phyloP scores from a whole-genome alignment of 2,113 vertebrate genomes.

The Shinisaurus crocodilurus region DNA sequence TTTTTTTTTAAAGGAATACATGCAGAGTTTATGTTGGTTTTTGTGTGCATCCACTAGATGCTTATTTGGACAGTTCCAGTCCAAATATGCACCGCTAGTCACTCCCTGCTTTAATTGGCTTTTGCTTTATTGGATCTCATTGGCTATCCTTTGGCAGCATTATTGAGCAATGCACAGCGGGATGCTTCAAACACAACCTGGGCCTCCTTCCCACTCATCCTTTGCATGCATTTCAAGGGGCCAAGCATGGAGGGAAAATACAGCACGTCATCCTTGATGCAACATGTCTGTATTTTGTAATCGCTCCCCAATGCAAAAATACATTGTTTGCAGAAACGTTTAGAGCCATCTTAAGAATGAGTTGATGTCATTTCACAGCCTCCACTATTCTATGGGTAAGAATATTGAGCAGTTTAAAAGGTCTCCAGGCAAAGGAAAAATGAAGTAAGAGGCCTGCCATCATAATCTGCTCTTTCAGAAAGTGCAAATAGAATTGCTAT shows the following conservation, averaged over 20 bases:
- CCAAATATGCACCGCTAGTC: constrained; percentile 40
- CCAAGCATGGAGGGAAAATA: not conserved
- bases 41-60: no score
- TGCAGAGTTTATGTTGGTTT: no score
- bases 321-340: not conserved
- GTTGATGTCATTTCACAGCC: not conserved
- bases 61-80: constrained; percentile 14
- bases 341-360: not conserved
- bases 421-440: not conserved
- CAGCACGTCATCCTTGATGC: no score
- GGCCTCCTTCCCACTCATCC: not conserved
- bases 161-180: not conserved
- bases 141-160: no score
- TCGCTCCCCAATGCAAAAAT: not conserved
- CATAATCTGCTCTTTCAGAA: not conserved
- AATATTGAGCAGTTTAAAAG: not conserved
- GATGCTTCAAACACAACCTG: not conserved
- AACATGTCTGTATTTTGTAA: not conserved
- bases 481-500: not conserved
- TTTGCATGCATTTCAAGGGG: not conserved
- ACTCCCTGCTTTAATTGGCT: constrained; percentile 8
- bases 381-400: not conserved
- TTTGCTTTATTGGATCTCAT: no score
- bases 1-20: not conserved
- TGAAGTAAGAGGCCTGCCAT: not conserved